phyloP scores from a whole-genome alignment of 2,797 vertebrate species.

The Cyprinodon diabolis region DNA sequence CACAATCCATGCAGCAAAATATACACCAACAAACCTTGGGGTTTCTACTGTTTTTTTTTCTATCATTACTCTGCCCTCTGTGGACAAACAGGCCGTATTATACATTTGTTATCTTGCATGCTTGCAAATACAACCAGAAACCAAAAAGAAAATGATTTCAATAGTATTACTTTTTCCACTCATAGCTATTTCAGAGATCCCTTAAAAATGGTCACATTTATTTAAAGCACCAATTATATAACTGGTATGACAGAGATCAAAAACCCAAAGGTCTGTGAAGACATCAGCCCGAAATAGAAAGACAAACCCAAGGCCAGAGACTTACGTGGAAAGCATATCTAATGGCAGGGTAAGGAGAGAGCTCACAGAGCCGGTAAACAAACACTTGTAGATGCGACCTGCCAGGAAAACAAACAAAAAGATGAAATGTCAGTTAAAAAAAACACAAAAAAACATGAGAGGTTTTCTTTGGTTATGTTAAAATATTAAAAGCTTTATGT shows the following conservation, averaged over 20 bases:
- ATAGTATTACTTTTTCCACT: not conserved
- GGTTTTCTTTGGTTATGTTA: not conserved
- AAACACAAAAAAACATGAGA: not conserved
- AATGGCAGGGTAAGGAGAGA: conserved; percentile 95
- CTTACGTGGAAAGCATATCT: conserved; percentile 99
- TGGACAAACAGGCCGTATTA: not conserved
- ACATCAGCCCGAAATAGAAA: not conserved
- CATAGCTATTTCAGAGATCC: not conserved
- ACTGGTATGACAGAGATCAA: not conserved
- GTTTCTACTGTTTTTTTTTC: too few relatives aligned
- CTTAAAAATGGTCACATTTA: not conserved
- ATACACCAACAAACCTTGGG: not conserved
- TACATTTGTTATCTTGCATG: not conserved
- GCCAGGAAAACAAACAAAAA: conserved; percentile 21
- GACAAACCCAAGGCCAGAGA: conserved; percentile 39
- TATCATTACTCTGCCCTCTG: not conserved
- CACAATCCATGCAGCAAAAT: too few relatives aligned
- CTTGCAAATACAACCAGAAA: not conserved
- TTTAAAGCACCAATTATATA: not conserved
- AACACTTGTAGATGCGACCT: conserved; percentile 99
- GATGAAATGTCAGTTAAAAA: not conserved
- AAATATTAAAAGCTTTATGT: not conserved
- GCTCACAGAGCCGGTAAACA: conserved; percentile 99
- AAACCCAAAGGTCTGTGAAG: not conserved
- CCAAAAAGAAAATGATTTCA: not conserved